Evolutionary conservation across 2,888 invertebrate species (phyloP).

Genomic region (Stenodema calcarata): DNA sequence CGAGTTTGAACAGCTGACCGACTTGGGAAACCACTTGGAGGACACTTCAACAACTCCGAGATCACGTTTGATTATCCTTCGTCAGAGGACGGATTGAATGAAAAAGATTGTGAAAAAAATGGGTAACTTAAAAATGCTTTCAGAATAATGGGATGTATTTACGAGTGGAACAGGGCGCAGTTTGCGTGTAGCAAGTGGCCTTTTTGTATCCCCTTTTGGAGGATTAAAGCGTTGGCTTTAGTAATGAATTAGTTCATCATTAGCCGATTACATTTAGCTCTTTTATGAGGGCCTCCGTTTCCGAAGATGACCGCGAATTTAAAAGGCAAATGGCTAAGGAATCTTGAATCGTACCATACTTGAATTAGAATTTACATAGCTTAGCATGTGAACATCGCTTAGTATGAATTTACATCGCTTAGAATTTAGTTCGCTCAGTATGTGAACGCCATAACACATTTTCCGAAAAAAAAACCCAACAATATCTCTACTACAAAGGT

Average conservation of each 20-base stretch:
- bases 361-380: no score
- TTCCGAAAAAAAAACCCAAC: no score
- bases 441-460: no score
- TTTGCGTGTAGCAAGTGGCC: slow-evolving; percentile 8
- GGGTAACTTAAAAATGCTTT: slow-evolving; percentile 16
- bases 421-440: no score
- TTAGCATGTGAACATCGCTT: no score
- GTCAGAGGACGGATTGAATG: neutral
- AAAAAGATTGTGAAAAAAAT: neutral
- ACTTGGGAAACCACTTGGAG: neutral
- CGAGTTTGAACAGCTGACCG: neutral
- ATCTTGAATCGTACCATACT: neutral
- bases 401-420: no score
- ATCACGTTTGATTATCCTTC: slow-evolving; percentile 26
- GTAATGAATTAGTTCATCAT: slow-evolving; percentile 31
- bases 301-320: neutral
- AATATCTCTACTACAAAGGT: no score
- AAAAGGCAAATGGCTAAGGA: neutral
- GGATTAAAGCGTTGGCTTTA: neutral
- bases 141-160: slow-evolving; percentile 23
- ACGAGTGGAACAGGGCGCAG: neutral
- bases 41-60: neutral
- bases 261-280: slow-evolving; percentile 4
- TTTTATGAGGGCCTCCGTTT: neutral
- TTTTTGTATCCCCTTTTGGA: neutral